These are phyloP conservation scores for Arctocebus calabarensis DNA, from an alignment of 2,797 vertebrate species.

Conservation along the genomic window DNA sequence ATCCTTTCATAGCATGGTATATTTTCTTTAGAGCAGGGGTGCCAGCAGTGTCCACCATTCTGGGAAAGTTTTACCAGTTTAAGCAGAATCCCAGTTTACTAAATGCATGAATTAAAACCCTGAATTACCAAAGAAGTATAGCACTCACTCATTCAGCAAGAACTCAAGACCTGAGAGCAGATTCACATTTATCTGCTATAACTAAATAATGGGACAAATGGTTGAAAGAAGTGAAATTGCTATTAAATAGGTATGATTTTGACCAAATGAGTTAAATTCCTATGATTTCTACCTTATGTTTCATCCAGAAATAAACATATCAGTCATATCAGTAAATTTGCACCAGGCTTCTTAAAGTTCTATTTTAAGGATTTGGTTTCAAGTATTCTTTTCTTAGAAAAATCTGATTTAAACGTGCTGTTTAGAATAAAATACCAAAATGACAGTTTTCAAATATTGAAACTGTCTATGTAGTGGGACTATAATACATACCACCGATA, in stretches of 20 bases:
- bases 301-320: neutral
- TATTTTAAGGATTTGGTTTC: slow-evolving; percentile 23
- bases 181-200: neutral
- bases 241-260: slow-evolving; percentile 30
- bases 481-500: slow-evolving; percentile 33
- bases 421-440: slow-evolving; percentile 58
- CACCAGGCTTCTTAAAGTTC: neutral
- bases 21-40: neutral
- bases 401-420: neutral
- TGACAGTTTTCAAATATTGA: slow-evolving; percentile 44
- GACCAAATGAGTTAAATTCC: slow-evolving; percentile 46
- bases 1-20: neutral
- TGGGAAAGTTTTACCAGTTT: neutral
- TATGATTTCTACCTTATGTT: slow-evolving; percentile 18
- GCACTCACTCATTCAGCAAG: neutral
- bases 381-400: neutral
- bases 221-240: slow-evolving; percentile 37
- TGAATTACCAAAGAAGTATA: neutral
- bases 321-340: neutral
- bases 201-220: neutral
- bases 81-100: neutral
- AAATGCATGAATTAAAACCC: neutral
- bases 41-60: neutral
- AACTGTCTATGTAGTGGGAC: neutral
- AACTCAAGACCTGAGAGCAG: neutral